These are phyloP conservation scores for Pristionchus mayeri DNA, from an alignment of 2,888 invertebrate species.

Conservation along the genomic window DNA sequence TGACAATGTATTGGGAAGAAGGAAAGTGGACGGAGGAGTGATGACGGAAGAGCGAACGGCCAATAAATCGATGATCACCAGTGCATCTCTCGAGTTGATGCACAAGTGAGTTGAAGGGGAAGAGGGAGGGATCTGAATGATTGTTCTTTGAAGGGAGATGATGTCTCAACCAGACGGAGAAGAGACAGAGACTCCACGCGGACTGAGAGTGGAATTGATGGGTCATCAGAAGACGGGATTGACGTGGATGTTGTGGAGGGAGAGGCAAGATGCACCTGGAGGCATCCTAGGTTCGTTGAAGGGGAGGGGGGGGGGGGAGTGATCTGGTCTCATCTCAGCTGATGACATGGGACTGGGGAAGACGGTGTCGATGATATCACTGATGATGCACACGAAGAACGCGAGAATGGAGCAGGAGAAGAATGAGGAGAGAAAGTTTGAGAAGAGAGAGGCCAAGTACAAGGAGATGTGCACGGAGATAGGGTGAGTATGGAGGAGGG, in stretches of 20 bases:
- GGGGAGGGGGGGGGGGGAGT: neutral
- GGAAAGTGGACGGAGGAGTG: slow-evolving; percentile 70
- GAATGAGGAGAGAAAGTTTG: slow-evolving; percentile 51
- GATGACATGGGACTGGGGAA: slow-evolving; percentile 80
- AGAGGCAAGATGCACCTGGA: slow-evolving; percentile 86
- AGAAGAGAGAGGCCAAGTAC: slow-evolving; percentile 50
- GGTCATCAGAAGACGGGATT: slow-evolving; percentile 82
- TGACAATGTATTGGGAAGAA: slow-evolving; percentile 55
- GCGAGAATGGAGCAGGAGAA: slow-evolving; percentile 48
- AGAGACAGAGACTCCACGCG: slow-evolving; percentile 41
- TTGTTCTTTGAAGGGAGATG: slow-evolving; percentile 33
- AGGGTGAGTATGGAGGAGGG: neutral
- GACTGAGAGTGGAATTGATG: slow-evolving; percentile 66
- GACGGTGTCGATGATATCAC: slow-evolving; percentile 79
- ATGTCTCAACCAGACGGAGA: slow-evolving; percentile 37
- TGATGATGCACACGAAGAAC: slow-evolving; percentile 77
- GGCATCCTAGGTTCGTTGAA: slow-evolving; percentile 90
- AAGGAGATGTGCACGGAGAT: neutral
- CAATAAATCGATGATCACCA: slow-evolving; percentile 59
- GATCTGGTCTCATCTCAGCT: slow-evolving; percentile 75
- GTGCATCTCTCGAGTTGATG: slow-evolving; percentile 19
- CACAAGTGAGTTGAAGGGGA: slow-evolving; percentile 32
- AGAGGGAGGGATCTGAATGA: neutral
- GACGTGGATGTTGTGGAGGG: slow-evolving; percentile 91
- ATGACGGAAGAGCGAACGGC: slow-evolving; percentile 69